Base-by-base conservation (phyloP, 2,113 vertebrate genomes). In the Arenaria interpres region DNA sequence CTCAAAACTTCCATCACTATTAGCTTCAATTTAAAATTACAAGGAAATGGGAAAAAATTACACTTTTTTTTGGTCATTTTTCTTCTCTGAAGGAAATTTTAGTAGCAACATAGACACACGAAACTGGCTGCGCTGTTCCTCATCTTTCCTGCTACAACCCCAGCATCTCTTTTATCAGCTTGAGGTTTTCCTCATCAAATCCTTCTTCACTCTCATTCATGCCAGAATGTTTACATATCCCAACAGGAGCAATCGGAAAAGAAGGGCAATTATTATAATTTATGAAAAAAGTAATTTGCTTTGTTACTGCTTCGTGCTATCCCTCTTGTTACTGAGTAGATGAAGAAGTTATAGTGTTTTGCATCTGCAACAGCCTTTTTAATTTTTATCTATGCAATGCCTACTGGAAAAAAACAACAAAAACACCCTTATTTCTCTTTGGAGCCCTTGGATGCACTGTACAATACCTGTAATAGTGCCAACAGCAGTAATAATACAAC, bases 111-210 rank as follows among this genome's bases (percentile, higher is more conserved):
- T 10, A 83, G 14, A 45, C 21, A 37, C 6, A 23, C 7, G 24
- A 83, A 94, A 7, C 25, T 73, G 67, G 28, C 48, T 66, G 67
- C 45, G 37, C 41, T 92, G 18, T 33, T 91, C 25, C 56, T 91
- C 46, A 50, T 74, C 68, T 85, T 91, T 77, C 32, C 56, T 85
- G 41, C 28, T 71, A 33, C 30, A 41, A 74, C 74, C 51, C n/a
- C 66, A 88, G 27, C 17, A 76, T 56, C 62, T 66, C 28, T 77
- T 91, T 95, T 60, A 96, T 87, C n/a, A 92, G 68, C n/a, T 91
- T 91, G 51, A 87, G 12, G 10, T 87, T 90, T 92, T 89, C 77
- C 82, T 89, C 59, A 46, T 83, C 80, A 90, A 94, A 73, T 85
- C 6, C 32, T 57, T 91, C 72, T 84, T 88, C 71, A 77, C 33